Evolutionary conservation across 2,797 vertebrate species (phyloP), one percentile per base, ranked within the genome.

Genomic region (Clarias laeviceps): DNA sequence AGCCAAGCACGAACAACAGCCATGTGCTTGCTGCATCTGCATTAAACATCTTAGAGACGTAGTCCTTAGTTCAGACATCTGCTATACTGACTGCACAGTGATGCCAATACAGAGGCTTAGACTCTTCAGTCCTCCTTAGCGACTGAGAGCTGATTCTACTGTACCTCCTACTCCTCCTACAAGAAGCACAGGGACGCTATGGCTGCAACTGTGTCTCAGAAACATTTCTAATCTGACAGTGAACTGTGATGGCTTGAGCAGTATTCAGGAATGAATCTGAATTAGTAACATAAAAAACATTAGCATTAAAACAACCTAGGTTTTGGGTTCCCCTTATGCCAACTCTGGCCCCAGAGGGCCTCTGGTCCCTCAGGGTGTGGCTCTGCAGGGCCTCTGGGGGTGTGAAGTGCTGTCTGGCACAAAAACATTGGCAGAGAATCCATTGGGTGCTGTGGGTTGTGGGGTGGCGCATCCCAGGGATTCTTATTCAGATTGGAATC

Each of bases 151-250:
- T 24, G 29, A 37, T 59, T 61, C 76, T 37, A 5, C n/a, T n/a
- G n/a, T n/a, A n/a, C 32, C 56, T 37, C 76, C 54, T 73, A 34
- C 27, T 56, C 27, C n/a, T 29, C 27, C 32, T 74, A n/a, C 50
- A 14, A 14, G 50, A 54, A 54, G 50, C 50, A 54, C 50, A 54
- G 50, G 50, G 50, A 54, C 14, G 50, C 50, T 54, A 54, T 54
- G 50, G 50, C 2, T 54, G 50, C 50, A 54, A 54, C 50, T 54
- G 12, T 54, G 50, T 54, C 50, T 54, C 50, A 54, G 12, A 54
- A 54, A 54, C 50, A 57, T 77, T 59, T 77, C 54, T 77, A 22
- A n/a, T 56, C 73, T 76, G 73, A 76, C 73, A 57, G 4, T 54
- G 54, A 76, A 57, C 45, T 18, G 5, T 54, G 72, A 74, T 27